Evolutionary conservation across 2,113 vertebrate genomes (phyloP).

Genomic region (Salvelinus fontinalis): DNA sequence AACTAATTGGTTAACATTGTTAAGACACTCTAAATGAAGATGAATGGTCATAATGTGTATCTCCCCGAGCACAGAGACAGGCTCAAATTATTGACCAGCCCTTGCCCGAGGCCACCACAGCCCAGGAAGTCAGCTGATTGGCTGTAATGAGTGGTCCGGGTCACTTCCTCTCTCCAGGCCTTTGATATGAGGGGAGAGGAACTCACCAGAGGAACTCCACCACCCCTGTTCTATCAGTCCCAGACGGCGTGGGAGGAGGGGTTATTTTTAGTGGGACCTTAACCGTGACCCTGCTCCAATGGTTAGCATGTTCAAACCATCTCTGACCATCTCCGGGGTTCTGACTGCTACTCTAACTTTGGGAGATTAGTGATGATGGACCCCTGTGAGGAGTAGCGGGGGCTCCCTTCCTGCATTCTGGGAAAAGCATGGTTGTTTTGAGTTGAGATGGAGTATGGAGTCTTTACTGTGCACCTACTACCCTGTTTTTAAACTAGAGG

Average conservation of each 20-base stretch:
- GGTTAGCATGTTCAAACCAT: slow-evolving; percentile 23
- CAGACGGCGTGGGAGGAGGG: neutral
- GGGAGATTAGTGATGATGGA: slow-evolving; percentile 15
- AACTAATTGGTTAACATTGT: slow-evolving; percentile 12
- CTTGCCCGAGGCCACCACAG: slow-evolving; percentile 14
- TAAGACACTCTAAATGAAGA: slow-evolving; percentile 32
- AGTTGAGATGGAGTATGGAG: slow-evolving; percentile 19
- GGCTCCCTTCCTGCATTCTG: slow-evolving; percentile 13
- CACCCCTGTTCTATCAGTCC: neutral
- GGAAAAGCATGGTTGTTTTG: slow-evolving; percentile 31
- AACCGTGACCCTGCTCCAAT: slow-evolving; percentile 13
- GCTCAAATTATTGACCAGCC: slow-evolving; percentile 21
- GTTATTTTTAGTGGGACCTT: slow-evolving; percentile 39
- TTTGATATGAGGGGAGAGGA: slow-evolving; percentile 26
- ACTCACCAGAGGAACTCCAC: neutral
- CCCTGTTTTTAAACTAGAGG: slow-evolving; percentile 27
- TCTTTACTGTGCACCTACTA: slow-evolving; percentile 11
- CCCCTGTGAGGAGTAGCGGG: slow-evolving; percentile 17
- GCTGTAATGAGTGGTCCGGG: slow-evolving; percentile 42
- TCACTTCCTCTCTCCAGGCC: slow-evolving; percentile 23
- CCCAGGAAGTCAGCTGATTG: slow-evolving; percentile 31
- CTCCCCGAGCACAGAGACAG: slow-evolving; percentile 32
- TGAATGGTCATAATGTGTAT: slow-evolving; percentile 42
- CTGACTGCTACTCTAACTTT: slow-evolving; percentile 8
- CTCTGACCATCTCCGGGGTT: neutral